Evolutionary conservation across 2,888 invertebrate genomes (phyloP).

Genomic region (Automeris io): DNA sequence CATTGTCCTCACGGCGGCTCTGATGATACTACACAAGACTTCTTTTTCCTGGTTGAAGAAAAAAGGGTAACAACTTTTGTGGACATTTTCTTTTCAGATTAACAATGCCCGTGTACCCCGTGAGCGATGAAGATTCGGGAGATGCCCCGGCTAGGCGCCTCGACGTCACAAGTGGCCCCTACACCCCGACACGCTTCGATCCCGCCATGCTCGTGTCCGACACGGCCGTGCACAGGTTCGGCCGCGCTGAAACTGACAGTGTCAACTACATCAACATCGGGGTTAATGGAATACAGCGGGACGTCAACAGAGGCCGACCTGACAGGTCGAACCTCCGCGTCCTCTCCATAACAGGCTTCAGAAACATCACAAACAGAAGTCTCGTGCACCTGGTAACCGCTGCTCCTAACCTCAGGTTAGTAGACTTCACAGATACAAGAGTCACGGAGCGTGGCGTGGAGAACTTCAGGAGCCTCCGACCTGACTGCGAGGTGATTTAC

Average conservation of each 20-base stretch:
- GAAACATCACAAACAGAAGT: slow-evolving; percentile 79
- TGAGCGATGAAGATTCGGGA: too few relatives aligned
- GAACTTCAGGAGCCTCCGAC: slow-evolving; percentile 76
- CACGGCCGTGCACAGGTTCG: slow-evolving; percentile 46
- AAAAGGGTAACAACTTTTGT: too few relatives aligned
- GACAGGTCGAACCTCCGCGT: slow-evolving; percentile 66
- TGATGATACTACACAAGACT: too few relatives aligned
- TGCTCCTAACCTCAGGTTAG: slow-evolving; percentile 71
- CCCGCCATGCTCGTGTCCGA: slow-evolving; percentile 40
- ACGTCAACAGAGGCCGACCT: slow-evolving; percentile 27
- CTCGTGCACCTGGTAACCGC: slow-evolving; percentile 78
- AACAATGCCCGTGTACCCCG: slow-evolving; percentile 10
- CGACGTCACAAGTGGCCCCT: neutral
- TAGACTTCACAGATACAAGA: slow-evolving; percentile 82
- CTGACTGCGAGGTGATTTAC: slow-evolving; percentile 71
- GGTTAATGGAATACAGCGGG: slow-evolving; percentile 16
- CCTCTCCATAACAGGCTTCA: slow-evolving; percentile 77
- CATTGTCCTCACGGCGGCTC: too few relatives aligned
- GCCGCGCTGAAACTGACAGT: slow-evolving; percentile 42
- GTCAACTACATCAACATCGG: slow-evolving; percentile 49
- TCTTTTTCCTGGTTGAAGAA: too few relatives aligned
- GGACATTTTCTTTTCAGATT: too few relatives aligned
- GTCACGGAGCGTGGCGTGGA: slow-evolving; percentile 79
- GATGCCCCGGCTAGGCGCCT: too few relatives aligned
- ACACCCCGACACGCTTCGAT: slow-evolving; percentile 1